Percentiles rank a stretch among this genome's conserved stretches.
Conservation (phyloP, 2,113 vertebrate species). For the Myotis lucifugus region DNA sequence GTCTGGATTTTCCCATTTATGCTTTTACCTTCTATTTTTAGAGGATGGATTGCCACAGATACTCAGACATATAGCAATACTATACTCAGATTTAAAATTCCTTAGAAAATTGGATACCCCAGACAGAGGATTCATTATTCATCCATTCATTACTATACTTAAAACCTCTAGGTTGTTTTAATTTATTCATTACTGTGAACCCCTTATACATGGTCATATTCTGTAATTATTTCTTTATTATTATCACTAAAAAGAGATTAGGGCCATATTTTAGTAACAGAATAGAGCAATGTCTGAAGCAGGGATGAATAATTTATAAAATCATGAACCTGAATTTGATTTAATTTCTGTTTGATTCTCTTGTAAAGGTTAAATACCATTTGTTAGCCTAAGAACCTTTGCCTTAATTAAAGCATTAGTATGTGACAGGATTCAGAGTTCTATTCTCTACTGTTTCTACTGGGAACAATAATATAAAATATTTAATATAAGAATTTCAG, state of each 20-base stretch:
- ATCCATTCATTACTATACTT: neutral
- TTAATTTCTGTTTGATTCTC: neutral
- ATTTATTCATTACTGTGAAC: neutral
- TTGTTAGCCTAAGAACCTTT: neutral
- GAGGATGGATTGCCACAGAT: neutral
- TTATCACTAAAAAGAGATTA: slow-evolving; percentile 6
- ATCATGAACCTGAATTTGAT: neutral
- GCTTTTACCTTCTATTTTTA: neutral
- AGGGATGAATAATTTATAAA: neutral
- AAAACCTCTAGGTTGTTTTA: neutral
- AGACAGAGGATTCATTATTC: neutral
- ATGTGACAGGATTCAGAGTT: neutral
- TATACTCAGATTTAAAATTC: neutral
- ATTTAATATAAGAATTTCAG: neutral
- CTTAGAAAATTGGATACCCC: neutral
- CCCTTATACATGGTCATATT: neutral
- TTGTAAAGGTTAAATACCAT: slow-evolving; percentile 12
- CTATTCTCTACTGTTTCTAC: neutral
- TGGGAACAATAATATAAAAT: slow-evolving; percentile 12
- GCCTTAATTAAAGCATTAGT: slow-evolving; percentile 4
- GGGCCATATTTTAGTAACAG: neutral
- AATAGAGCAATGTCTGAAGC: neutral
- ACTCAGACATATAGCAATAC: neutral
- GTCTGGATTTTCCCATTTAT: neutral
- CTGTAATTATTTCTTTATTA: slow-evolving; percentile 17